A percentile compares a stretch with the other conserved stretches of the same genome.
Conservation (phyloP, 1,140 invertebrate genomes). For the Diorhabda sublineata region DNA sequence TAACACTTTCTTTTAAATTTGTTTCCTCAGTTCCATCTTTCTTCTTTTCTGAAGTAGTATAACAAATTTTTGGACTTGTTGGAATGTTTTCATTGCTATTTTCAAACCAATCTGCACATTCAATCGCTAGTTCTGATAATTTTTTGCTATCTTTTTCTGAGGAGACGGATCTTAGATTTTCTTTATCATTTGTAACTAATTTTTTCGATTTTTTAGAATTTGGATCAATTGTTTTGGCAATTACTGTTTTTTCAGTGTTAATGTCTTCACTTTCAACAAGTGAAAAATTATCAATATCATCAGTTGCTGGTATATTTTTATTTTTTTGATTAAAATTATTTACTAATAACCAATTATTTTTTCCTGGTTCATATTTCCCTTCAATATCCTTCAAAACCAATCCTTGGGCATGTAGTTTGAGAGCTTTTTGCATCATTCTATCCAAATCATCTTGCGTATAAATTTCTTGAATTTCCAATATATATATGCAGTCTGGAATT, state of each 20-base stretch:
- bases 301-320: background rate
- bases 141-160: too few species aligned
- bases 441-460: background rate
- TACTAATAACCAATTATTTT: background rate
- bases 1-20: too few species aligned
- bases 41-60: too few species aligned
- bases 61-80: too few species aligned
- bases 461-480: background rate
- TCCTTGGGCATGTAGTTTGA: background rate
- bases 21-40: too few species aligned
- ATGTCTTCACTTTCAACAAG: background rate
- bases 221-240: too few species aligned
- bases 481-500: background rate
- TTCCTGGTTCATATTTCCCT: background rate
- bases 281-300: background rate
- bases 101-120: too few species aligned
- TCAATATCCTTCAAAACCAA: background rate
- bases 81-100: too few species aligned
- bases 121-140: too few species aligned
- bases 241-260: background rate
- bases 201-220: too few species aligned
- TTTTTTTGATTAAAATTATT: background rate
- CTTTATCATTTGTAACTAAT: too few species aligned
- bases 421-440: background rate
- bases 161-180: too few species aligned